Percentiles rank a stretch among this genome's conserved stretches.
These are phyloP conservation scores for Thymelicus acteon DNA, from an alignment of 2,888 invertebrate species.

Conservation along the genomic window DNA sequence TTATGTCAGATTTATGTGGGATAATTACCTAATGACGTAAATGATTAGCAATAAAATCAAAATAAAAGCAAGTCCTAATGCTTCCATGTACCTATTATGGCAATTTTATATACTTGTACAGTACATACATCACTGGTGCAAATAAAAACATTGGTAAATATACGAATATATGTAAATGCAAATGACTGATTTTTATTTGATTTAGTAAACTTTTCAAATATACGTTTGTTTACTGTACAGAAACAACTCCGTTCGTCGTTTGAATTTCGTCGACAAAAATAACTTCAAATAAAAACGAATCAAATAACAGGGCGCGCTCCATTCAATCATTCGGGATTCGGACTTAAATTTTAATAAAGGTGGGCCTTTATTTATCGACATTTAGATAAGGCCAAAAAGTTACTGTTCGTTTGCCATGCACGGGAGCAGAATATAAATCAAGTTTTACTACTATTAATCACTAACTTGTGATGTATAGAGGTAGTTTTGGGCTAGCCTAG, in stretches of 20 bases:
- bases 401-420: conserved; percentile 15
- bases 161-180: too few species aligned
- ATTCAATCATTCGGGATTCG: conserved; percentile 29
- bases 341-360: conserved; percentile 36
- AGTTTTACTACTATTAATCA: not conserved
- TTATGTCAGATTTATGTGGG: too few species aligned
- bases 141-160: too few species aligned
- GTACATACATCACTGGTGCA: too few species aligned
- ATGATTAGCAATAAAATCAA: too few species aligned
- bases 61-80: too few species aligned
- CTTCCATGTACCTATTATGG: too few species aligned
- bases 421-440: conserved; percentile 16
- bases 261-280: conserved; percentile 24
- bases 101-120: too few species aligned
- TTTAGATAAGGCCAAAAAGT: conserved; percentile 21
- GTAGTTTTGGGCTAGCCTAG: too few species aligned
- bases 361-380: conserved; percentile 26
- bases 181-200: too few species aligned
- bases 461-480: not conserved
- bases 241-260: conserved; percentile 15
- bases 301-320: conserved; percentile 26
- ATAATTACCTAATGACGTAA: too few species aligned
- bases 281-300: conserved; percentile 28
- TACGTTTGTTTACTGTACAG: conserved; percentile 4
- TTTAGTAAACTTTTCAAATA: not conserved